Percentiles rank a stretch among this genome's conserved stretches.
Evolutionary conservation across 30 jellyfish, hydroid and myxozoan genomes (phyloP).

Genomic region (Pelagia noctiluca): DNA sequence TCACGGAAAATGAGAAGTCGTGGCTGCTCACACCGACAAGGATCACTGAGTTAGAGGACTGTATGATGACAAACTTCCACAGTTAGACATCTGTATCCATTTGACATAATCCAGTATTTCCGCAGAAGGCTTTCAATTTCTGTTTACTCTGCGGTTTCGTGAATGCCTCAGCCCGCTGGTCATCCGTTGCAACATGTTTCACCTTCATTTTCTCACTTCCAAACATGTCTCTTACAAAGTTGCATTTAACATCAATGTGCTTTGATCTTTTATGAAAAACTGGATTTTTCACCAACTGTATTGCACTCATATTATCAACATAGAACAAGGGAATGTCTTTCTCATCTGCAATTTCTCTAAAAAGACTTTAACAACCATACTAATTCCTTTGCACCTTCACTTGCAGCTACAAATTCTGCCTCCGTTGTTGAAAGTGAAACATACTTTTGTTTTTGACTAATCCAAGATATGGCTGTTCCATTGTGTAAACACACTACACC

Average conservation of each 20-base stretch:
- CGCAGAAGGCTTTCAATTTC: slow-evolving; percentile 60
- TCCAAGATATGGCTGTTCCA: slow-evolving; percentile 70
- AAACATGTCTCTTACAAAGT: slow-evolving; percentile 66
- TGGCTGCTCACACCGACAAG: not conserved
- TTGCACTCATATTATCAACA: slow-evolving; percentile 64
- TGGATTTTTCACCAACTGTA: slow-evolving; percentile 59
- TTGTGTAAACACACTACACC: slow-evolving; percentile 59
- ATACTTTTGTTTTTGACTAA: slow-evolving; percentile 56
- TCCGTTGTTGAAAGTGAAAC: slow-evolving; percentile 66
- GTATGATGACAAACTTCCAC: slow-evolving; percentile 3
- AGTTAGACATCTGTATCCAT: slow-evolving; percentile 40
- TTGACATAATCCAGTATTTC: slow-evolving; percentile 38
- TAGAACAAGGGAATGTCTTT: too few relatives aligned
- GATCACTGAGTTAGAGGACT: slow-evolving; percentile 2
- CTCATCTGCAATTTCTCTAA: too few relatives aligned
- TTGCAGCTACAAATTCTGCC: slow-evolving; percentile 66
- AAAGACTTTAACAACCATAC: too few relatives aligned
- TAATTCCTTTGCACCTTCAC: slow-evolving; percentile 51
- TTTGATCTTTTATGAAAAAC: slow-evolving; percentile 61
- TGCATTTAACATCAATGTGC: slow-evolving; percentile 58
- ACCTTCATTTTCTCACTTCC: slow-evolving; percentile 67
- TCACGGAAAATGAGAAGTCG: slow-evolving; percentile 49
- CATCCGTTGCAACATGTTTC: slow-evolving; percentile 60
- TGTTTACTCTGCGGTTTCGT: slow-evolving; percentile 54
- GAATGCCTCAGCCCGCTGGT: slow-evolving; percentile 58